These are phyloP conservation scores for Tinea pellionella DNA, from an alignment of 2,888 invertebrate species.

Conservation along the genomic window DNA sequence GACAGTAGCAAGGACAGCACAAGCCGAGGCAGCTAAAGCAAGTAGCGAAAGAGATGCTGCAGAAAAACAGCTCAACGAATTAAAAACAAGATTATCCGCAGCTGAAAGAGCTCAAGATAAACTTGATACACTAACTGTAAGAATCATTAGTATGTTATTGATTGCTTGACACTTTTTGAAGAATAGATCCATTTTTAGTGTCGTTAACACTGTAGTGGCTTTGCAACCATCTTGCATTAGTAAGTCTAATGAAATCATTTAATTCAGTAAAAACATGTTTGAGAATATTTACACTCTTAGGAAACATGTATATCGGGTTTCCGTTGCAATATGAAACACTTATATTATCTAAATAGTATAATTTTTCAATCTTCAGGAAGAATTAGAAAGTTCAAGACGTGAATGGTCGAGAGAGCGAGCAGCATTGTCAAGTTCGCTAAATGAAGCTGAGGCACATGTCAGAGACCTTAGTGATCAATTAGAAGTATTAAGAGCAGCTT, in stretches of 20 bases:
- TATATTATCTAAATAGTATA: not conserved
- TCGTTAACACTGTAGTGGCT: too few species aligned
- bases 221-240: too few species aligned
- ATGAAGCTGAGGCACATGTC: conserved; percentile 81
- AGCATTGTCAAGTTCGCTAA: conserved; percentile 74
- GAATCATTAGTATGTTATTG: too few species aligned
- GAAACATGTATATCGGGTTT: too few species aligned
- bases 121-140: conserved; percentile 50
- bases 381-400: conserved; percentile 80
- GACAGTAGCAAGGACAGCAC: conserved; percentile 51
- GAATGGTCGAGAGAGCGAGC: conserved; percentile 79
- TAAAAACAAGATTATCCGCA: conserved; percentile 38
- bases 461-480: conserved; percentile 74
- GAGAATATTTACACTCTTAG: too few species aligned
- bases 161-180: too few species aligned
- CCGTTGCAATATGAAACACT: too few species aligned
- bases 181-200: too few species aligned
- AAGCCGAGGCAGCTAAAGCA: conserved; percentile 49
- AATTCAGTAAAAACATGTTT: too few species aligned
- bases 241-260: too few species aligned
- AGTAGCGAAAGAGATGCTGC: conserved; percentile 37
- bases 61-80: conserved; percentile 36
- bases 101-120: conserved; percentile 54
- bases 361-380: conserved; percentile 67
- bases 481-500: conserved; percentile 53